A percentile compares a stretch with the other conserved stretches of the same genome.
These are phyloP conservation scores for Micrastur ruficollis DNA, from an alignment of 2,797 vertebrate species.

Conservation along the genomic window DNA sequence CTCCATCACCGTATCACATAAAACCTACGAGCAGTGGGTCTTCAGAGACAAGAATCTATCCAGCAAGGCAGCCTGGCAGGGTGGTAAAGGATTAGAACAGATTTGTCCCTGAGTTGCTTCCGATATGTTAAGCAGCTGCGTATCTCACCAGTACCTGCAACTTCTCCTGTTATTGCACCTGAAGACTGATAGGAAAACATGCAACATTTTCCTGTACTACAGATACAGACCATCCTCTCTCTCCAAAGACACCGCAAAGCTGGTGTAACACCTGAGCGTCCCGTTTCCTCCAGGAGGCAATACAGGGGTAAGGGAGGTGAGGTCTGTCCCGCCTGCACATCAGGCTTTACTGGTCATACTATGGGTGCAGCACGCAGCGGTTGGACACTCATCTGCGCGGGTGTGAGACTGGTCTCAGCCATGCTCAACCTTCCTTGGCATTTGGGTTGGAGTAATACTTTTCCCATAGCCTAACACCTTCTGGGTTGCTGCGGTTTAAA, in stretches of 20 bases:
- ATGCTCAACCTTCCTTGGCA: neutral
- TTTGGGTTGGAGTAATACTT: neutral
- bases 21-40: neutral
- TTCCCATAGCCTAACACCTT: neutral
- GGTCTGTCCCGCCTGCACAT: neutral
- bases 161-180: neutral
- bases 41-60: neutral
- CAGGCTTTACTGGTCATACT: neutral
- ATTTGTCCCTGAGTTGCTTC: accelerated
- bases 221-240: too few species aligned
- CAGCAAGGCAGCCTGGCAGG: neutral
- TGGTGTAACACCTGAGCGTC: accelerated
- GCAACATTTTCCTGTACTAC: accelerated
- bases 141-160: neutral
- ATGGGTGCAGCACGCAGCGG: accelerated
- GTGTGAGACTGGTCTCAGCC: neutral
- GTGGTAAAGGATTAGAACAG: neutral
- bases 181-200: neutral
- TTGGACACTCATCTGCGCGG: neutral
- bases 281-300: too few species aligned
- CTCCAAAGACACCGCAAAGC: neutral
- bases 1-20: neutral
- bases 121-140: neutral
- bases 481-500: neutral
- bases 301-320: accelerated